Evolutionary conservation across 2,888 invertebrate genomes (phyloP), one percentile per base, ranked within the genome.

Genomic region (Ditula angustiorana): DNA sequence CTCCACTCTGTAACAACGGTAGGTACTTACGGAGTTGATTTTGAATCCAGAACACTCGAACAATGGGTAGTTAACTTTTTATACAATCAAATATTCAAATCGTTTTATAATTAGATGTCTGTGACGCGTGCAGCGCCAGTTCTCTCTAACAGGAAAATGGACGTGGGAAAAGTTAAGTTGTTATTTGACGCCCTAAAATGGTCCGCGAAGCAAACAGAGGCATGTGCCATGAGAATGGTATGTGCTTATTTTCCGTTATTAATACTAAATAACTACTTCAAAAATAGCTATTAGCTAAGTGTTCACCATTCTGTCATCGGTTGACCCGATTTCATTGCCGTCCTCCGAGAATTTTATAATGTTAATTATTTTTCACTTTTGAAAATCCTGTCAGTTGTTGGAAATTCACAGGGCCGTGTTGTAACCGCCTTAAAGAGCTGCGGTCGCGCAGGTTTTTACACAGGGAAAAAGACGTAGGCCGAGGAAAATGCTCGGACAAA

Each of bases 401-500:
- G 60, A 61, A 52, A 52, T 13, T 10, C 7, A n/a, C 50, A n/a
- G 26, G 19, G 19, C n/a, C 26, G 60, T 3, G n/a, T 56, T 46
- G 28, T 49, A 8, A 47, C 13, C 5, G 16, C 13, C 24, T 26
- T 13, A 8, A 7, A 5, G 23, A n/a, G 28, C 19, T 16, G 8
- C 19, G 28, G 41, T 41, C 41, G 41, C 41, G 41, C 19, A 41
- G 52, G 60, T 16, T 41, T 52, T 53, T 52, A 61, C 52, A 24
- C 23, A 7, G 30, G 41, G 30, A 44, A 56, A 62, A 28, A 33
- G 21, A 8, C 11, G 16, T 37, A 47, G 37, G 30, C 30, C 2
- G 52, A 41, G 52, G 24, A 44, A 61, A 61, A 28, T 7, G n/a
- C 23, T 21, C 37, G 41, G 19, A 10, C 19, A 5, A 19, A 19